Conservation (phyloP, 1,140 invertebrate genomes). For the Aporrectodea caliginosa region DNA sequence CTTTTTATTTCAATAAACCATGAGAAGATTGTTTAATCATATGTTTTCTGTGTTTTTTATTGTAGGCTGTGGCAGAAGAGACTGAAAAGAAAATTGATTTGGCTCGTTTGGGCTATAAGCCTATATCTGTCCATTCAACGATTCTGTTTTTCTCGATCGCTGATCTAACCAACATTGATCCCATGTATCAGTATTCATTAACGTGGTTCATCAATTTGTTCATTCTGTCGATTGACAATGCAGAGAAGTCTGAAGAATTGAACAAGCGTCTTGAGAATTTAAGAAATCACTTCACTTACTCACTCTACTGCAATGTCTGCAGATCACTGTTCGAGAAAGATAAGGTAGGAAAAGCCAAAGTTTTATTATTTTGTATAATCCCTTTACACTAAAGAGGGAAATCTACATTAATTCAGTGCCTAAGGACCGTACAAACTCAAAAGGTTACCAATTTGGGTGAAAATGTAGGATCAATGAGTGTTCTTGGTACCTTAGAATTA, state of each 20-base stretch:
- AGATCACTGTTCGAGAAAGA: slow-evolving; percentile 93
- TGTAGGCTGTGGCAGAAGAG: slow-evolving; percentile 67
- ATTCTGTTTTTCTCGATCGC: slow-evolving; percentile 57
- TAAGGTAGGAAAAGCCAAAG: slow-evolving; percentile 57
- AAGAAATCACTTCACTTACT: slow-evolving; percentile 79
- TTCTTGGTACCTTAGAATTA: neutral
- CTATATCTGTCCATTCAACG: slow-evolving; percentile 55
- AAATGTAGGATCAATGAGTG: no score
- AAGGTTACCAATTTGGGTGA: no score
- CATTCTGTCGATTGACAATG: slow-evolving; percentile 81
- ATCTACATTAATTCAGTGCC: no score
- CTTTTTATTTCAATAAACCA: no score
- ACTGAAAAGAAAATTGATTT: slow-evolving; percentile 73
- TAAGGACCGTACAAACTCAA: no score
- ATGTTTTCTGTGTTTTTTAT: no score
- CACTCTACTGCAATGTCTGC: slow-evolving; percentile 85
- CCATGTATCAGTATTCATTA: slow-evolving; percentile 79
- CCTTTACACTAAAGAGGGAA: no score
- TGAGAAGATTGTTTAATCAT: no score
- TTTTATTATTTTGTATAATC: no score
- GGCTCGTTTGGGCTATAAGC: slow-evolving; percentile 52
- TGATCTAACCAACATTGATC: slow-evolving; percentile 56
- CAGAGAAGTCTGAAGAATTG: slow-evolving; percentile 79
- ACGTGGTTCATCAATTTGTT: slow-evolving; percentile 91
- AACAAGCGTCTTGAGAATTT: slow-evolving; percentile 68